Conservation (phyloP, 2,113 vertebrate species). For the Dendrocopos noguchii region DNA sequence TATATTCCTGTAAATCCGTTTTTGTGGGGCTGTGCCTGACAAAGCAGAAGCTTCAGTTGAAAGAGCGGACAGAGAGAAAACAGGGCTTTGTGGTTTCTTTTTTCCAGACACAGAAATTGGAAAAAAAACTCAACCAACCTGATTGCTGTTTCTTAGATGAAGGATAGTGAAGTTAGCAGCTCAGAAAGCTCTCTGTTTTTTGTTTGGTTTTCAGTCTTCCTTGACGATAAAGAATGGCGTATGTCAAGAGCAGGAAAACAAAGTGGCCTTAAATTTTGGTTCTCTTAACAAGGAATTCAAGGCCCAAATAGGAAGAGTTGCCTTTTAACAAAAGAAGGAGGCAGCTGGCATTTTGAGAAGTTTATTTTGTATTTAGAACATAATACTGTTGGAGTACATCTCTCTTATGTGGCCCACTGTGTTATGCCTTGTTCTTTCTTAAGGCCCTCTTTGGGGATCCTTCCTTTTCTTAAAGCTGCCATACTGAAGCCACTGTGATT, state of each 20-base stretch:
- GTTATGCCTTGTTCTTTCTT: not conserved
- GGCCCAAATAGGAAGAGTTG: not conserved
- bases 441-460: not conserved
- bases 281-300: not conserved
- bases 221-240: not conserved
- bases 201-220: not conserved
- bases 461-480: not conserved
- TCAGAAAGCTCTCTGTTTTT: rapidly evolving
- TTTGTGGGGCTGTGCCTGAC: not conserved
- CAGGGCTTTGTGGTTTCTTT: no score
- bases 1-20: no score
- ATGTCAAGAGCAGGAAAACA: not conserved
- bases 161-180: not conserved
- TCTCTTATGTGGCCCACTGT: rapidly evolving
- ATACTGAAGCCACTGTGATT: not conserved
- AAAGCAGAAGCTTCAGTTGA: not conserved
- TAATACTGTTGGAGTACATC: not conserved
- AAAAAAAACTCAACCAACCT: no score
- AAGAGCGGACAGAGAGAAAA: not conserved
- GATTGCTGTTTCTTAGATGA: not conserved
- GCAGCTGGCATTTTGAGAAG: not conserved
- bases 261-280: not conserved
- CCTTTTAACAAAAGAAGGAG: not conserved
- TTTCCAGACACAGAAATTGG: no score
- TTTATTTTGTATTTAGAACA: not conserved